phyloP scores from a whole-genome alignment of 2,113 vertebrate genomes.

The Microcebus ravelobensis region DNA sequence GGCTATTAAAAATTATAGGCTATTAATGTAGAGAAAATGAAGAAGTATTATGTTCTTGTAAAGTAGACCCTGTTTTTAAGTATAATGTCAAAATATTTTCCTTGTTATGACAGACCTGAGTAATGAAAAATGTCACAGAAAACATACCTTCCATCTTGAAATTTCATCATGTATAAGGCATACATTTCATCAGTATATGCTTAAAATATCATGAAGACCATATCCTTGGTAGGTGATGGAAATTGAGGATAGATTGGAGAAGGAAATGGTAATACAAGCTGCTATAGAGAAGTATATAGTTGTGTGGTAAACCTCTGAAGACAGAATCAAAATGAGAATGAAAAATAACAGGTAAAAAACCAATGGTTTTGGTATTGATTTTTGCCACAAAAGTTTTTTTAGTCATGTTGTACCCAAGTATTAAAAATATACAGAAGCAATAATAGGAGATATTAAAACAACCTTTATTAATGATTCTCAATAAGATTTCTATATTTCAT shows the following conservation, averaged over 20 bases:
- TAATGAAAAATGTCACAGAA: not conserved
- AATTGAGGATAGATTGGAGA: not conserved
- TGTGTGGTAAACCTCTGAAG: constrained; percentile 1
- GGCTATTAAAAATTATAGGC: not conserved
- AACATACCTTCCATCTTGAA: not conserved
- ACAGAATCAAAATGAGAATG: not conserved
- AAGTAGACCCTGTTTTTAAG: constrained; percentile 10
- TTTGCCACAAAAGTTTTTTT: not conserved
- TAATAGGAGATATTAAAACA: not conserved
- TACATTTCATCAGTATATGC: not conserved
- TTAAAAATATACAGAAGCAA: not conserved
- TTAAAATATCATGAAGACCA: not conserved
- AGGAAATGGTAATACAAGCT: not conserved
- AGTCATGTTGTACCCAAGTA: not conserved
- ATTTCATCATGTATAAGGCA: not conserved
- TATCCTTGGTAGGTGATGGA: not conserved
- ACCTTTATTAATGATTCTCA: not conserved
- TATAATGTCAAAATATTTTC: not conserved
- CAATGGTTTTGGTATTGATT: not conserved
- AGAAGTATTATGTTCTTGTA: not conserved
- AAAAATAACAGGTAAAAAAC: not conserved
- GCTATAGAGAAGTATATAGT: not conserved
- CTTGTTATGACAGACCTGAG: not conserved
- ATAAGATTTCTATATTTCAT: not conserved
- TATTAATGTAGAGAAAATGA: constrained; percentile 6